Conservation (phyloP, 2,888 invertebrate genomes). For the Machimus rusticus region DNA sequence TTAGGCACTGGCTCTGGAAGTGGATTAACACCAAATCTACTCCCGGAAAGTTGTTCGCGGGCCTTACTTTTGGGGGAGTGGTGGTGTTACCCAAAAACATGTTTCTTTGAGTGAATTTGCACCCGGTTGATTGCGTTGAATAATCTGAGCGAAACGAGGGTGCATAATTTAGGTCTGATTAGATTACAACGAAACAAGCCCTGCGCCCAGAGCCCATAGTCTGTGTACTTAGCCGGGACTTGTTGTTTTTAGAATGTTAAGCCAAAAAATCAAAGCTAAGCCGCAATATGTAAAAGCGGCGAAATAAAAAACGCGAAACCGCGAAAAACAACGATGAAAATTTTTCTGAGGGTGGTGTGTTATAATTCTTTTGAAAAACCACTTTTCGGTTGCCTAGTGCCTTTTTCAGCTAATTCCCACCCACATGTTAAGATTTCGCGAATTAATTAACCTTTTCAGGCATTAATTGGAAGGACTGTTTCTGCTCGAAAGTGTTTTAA, state of each 20-base stretch:
- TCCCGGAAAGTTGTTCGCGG: neutral
- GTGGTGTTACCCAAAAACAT: constrained; percentile 5
- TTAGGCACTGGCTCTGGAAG: neutral
- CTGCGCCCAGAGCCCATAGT: neutral
- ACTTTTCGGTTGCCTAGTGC: neutral
- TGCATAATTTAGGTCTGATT: constrained; percentile 44
- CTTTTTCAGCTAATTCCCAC: neutral
- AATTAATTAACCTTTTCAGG: neutral
- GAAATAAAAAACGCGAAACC: neutral
- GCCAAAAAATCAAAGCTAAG: constrained; percentile 1
- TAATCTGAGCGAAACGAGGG: constrained; percentile 40
- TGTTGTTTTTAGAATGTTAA: constrained; percentile 22
- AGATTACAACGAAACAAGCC: constrained; percentile 32
- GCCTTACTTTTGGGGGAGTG: neutral
- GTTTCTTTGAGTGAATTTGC: constrained; percentile 38
- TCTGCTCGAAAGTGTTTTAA: neutral
- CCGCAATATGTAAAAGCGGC: neutral
- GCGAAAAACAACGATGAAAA: neutral
- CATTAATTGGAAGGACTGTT: neutral
- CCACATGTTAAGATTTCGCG: neutral
- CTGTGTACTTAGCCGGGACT: neutral
- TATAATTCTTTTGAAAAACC: neutral
- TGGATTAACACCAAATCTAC: constrained; percentile 6
- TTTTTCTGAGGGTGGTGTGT: neutral
- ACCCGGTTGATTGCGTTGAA: constrained; percentile 43